Evolutionary conservation across 2,797 vertebrate species (phyloP).

Genomic region (Etheostoma nigrum): DNA sequence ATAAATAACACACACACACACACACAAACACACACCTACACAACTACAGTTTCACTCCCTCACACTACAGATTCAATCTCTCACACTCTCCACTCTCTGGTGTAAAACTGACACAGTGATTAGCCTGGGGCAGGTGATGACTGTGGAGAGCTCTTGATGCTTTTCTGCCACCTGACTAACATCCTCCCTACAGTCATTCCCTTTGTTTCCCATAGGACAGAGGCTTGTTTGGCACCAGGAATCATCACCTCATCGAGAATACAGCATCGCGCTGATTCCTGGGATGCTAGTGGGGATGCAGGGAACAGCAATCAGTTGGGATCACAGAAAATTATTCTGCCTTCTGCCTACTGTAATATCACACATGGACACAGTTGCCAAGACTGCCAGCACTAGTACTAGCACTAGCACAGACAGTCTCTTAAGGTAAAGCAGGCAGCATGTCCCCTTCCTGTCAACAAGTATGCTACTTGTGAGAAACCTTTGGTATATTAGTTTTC

Average conservation of each 20-base stretch:
- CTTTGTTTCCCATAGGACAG: background rate
- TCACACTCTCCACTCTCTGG: conserved; percentile 13
- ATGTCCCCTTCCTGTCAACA: conserved; percentile 4
- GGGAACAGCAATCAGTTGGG: conserved; percentile 28
- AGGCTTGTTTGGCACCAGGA: conserved; percentile 34
- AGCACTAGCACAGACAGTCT: background rate
- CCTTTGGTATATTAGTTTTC: background rate
- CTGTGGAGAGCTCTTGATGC: conserved; percentile 32
- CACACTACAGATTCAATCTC: background rate
- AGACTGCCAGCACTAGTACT: conserved; percentile 3
- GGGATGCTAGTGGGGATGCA: conserved; percentile 1
- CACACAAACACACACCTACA: background rate
- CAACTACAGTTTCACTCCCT: conserved; percentile 16
- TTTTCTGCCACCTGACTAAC: conserved; percentile 26
- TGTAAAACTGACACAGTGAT: conserved; percentile 52
- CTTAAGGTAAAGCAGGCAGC: conserved; percentile 6
- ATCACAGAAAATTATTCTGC: conserved; percentile 36
- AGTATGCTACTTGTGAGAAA: background rate
- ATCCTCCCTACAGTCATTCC: conserved; percentile 3
- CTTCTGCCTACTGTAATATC: conserved; percentile 33
- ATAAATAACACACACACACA: conserved; percentile 50
- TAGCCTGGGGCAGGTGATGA: conserved; percentile 44
- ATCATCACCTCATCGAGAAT: conserved; percentile 2
- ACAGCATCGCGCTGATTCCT: conserved; percentile 13
- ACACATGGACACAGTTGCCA: conserved; percentile 16